Base-by-base conservation (phyloP, 2,113 vertebrate species). In the Atherinomorus stipes region DNA sequence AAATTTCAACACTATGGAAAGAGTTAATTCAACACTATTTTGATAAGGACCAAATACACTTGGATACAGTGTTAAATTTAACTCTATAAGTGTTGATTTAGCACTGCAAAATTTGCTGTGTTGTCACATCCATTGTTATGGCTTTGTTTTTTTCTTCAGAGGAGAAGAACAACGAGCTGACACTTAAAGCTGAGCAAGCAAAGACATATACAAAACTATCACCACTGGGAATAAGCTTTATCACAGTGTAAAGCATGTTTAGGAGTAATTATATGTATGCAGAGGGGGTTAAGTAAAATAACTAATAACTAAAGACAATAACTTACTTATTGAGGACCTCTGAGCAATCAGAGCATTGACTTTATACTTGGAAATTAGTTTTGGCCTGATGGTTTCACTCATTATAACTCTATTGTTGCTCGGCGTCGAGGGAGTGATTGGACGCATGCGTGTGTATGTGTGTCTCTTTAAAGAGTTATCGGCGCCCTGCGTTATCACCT, bases 331-430 rank as follows among this genome's bases (percentile, higher is more conserved):
- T 59, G 28, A 83, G 76, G 64, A 44, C 38, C 72, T 74, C 59
- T 51, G 56, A 66, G 74, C 57, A 86, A 86, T 84, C 76, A 84
- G 59, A 67, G 72, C 64, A 31, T 88, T 77, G 66, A 65, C 68
- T 69, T 77, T 62, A 71, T 51, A 77, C 57, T 85, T 74, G 51
- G 64, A 87, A 91, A 90, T 88, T 76, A 87, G 67, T 88, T 86
- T 85, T 76, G 76, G 44, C 71, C 63, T 76, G 64, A 79, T 81
- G 76, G 82, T 71, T 60, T 40, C 57, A 12, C 74, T 89, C 78
- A 89, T 87, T 86, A 85, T 73, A 71, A 83, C 42, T 71, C 52
- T 71, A 76, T 88, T 87, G 89, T 89, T 88, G 85, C 71, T 65
- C 64, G 54, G 74, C 68, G 80, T 84, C 71, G 1, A 54, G 50